Conservation (phyloP, 1,140 invertebrate genomes). For the Papilio xuthus region DNA sequence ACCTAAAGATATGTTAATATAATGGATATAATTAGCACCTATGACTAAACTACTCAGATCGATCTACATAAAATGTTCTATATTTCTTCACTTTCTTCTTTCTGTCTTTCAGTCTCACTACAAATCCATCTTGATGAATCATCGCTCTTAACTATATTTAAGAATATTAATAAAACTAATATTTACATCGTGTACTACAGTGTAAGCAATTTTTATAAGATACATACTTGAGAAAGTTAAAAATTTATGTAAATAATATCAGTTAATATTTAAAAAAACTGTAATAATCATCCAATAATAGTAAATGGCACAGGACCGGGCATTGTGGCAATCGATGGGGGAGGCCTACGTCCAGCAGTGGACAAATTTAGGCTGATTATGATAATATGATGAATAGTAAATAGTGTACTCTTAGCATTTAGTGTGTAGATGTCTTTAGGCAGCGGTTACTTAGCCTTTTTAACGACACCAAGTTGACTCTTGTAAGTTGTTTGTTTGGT, state of each 20-base stretch:
- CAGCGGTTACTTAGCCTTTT: no score
- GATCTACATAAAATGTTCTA: neutral
- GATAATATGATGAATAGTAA: no score
- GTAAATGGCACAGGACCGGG: no score
- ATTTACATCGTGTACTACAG: neutral
- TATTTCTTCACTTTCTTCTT: neutral
- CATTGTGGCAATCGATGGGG: no score
- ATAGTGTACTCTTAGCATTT: no score
- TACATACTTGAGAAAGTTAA: neutral
- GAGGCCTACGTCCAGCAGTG: no score
- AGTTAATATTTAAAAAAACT: neutral
- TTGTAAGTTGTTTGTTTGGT: no score
- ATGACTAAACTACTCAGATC: conserved; percentile 17
- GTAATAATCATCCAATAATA: no score
- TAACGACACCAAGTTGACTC: no score
- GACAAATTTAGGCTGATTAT: no score
- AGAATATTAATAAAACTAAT: neutral
- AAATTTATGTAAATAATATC: neutral
- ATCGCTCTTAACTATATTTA: neutral
- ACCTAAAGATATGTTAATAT: conserved; percentile 26
- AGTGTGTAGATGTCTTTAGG: no score
- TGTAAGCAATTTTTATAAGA: neutral
- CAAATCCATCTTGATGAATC: neutral
- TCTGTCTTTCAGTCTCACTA: conserved; percentile 2
- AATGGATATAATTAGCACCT: conserved; percentile 23